phyloP scores from a whole-genome alignment of 2,888 invertebrate genomes.

The Tetragnatha montana region DNA sequence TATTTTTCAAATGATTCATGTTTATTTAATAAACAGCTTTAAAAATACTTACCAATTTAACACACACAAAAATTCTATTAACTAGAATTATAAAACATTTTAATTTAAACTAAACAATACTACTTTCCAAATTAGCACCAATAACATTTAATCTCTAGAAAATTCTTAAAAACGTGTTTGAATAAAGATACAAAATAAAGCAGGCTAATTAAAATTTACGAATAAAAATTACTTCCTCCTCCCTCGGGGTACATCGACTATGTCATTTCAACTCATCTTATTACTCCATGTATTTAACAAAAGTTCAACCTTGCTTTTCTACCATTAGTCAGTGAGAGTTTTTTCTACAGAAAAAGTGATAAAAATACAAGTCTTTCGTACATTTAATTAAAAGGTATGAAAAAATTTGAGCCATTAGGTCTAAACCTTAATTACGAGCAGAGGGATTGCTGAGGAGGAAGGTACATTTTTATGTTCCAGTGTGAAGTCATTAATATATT shows the following conservation, averaged over 20 bases:
- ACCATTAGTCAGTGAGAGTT: conserved; percentile 33
- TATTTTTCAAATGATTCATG: no score
- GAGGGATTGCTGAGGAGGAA: conserved; percentile 19
- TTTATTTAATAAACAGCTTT: background rate
- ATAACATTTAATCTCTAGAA: background rate
- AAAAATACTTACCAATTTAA: background rate
- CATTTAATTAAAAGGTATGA: conserved; percentile 52
- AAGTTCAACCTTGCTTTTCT: conserved; percentile 12
- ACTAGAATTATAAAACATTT: background rate
- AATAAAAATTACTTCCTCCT: conserved; percentile 4
- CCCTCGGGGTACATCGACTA: background rate
- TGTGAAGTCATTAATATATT: conserved; percentile 34
- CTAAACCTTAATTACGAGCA: conserved; percentile 48
- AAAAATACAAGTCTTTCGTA: conserved; percentile 26
- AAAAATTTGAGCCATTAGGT: conserved; percentile 31
- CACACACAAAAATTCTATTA: background rate
- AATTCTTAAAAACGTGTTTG: background rate
- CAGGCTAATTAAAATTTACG: conserved; percentile 33
- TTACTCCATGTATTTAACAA: background rate
- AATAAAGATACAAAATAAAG: conserved; percentile 22
- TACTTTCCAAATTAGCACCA: background rate
- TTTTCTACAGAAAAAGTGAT: conserved; percentile 24
- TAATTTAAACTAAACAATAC: background rate
- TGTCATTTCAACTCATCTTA: conserved; percentile 20
- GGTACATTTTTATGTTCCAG: conserved; percentile 10